phyloP scores from a whole-genome alignment of 2,113 vertebrate genomes.

The Sturnus vulgaris region DNA sequence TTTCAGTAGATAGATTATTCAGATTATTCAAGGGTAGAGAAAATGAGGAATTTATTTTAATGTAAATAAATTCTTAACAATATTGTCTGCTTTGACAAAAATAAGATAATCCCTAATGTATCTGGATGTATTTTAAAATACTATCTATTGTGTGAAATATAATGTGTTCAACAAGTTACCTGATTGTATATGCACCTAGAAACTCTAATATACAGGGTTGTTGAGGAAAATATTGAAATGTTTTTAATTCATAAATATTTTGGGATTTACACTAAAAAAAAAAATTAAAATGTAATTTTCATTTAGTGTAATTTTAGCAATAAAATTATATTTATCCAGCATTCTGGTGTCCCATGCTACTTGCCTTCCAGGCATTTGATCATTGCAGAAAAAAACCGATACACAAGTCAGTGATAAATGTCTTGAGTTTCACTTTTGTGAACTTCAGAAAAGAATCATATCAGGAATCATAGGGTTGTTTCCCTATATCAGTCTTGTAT shows the following conservation, averaged over 20 bases:
- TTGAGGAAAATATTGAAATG: not conserved
- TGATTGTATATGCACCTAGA: not conserved
- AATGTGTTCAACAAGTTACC: not conserved
- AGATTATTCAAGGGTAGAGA: not conserved
- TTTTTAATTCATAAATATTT: not conserved
- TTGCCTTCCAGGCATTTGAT: not conserved
- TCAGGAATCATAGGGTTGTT: not conserved
- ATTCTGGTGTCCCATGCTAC: not conserved
- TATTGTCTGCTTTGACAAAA: not conserved
- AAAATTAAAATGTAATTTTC: not conserved
- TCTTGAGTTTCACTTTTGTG: not conserved
- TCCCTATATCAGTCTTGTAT: not conserved
- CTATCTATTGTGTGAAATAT: not conserved
- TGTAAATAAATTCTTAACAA: not conserved
- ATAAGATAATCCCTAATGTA: not conserved
- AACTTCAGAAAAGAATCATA: not conserved
- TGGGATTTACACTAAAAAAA: not conserved
- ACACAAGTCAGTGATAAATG: not conserved
- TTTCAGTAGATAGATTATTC: not conserved
- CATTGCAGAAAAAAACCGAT: not conserved
- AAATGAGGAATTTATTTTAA: not conserved
- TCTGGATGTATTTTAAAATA: not conserved
- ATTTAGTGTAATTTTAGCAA: not conserved
- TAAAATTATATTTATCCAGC: not conserved
- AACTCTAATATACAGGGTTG: not conserved